Percentiles rank a stretch among this genome's conserved stretches.
Evolutionary conservation across 2,888 invertebrate genomes (phyloP).

Genomic region (Apodemia duryi): DNA sequence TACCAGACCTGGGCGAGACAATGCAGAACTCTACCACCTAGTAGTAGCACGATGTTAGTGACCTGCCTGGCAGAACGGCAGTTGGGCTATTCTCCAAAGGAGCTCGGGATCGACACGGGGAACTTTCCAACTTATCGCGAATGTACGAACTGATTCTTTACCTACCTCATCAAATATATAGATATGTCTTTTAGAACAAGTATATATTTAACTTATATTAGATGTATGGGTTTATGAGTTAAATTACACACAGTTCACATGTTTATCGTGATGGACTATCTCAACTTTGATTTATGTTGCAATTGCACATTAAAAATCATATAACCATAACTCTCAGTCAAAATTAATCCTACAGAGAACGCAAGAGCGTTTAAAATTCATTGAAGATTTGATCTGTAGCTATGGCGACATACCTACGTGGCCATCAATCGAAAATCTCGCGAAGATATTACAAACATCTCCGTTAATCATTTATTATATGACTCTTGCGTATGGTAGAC

Average conservation of each 20-base stretch:
- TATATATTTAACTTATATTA: too few relatives aligned
- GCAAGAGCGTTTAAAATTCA: background rate
- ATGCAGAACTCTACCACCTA: too few relatives aligned
- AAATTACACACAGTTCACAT: background rate
- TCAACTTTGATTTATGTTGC: background rate
- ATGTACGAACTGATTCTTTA: too few relatives aligned
- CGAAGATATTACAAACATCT: conserved; percentile 23
- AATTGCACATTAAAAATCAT: background rate
- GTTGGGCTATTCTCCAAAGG: too few relatives aligned
- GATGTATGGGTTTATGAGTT: background rate
- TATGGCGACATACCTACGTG: conserved; percentile 19
- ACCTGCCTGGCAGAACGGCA: too few relatives aligned
- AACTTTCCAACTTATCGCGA: too few relatives aligned
- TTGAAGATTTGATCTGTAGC: background rate
- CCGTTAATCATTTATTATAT: conserved; percentile 33
- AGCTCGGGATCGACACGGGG: too few relatives aligned
- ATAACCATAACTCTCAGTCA: background rate
- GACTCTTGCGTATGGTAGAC: conserved; percentile 40
- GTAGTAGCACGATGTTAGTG: too few relatives aligned
- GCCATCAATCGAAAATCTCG: conserved; percentile 25
- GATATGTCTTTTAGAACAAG: too few relatives aligned
- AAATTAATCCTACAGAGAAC: background rate
- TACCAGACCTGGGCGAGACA: too few relatives aligned
- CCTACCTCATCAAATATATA: too few relatives aligned
- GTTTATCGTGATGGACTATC: background rate